Percentiles rank a stretch among this genome's conserved stretches.
These are phyloP conservation scores for Drosophila pegasa DNA, from an alignment of 2,888 invertebrate species.

Conservation along the genomic window DNA sequence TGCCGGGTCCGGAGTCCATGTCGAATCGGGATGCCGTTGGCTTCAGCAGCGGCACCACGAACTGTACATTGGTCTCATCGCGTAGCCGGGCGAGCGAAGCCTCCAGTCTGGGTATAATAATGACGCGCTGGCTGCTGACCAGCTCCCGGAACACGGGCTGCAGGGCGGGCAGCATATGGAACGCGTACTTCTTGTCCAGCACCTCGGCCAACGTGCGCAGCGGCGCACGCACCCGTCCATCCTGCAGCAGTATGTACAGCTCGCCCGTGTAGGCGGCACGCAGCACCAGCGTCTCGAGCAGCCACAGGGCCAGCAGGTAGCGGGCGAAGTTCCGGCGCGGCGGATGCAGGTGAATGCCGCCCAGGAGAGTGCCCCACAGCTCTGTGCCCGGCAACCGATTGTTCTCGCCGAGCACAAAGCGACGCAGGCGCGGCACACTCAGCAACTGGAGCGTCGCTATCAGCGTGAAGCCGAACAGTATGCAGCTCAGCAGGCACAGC, in stretches of 20 bases:
- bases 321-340: conserved; percentile 81
- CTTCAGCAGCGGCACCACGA: conserved; percentile 47
- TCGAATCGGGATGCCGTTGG: conserved; percentile 64
- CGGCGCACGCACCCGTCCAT: conserved; percentile 60
- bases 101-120: conserved; percentile 7
- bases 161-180: conserved; percentile 61
- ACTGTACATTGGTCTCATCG: conserved; percentile 35
- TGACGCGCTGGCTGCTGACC: conserved; percentile 9
- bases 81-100: conserved; percentile 25
- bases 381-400: conserved; percentile 73
- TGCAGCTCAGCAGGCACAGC: conserved; percentile 67
- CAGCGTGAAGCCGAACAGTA: conserved; percentile 58
- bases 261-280: conserved; percentile 80
- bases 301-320: conserved; percentile 78
- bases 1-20: conserved; percentile 38
- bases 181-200: conserved; percentile 57
- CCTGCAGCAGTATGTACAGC: conserved; percentile 78
- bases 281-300: conserved; percentile 73
- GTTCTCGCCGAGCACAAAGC: conserved; percentile 70
- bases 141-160: conserved; percentile 35
- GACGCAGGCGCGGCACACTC: conserved; percentile 22
- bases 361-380: conserved; percentile 68
- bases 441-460: conserved; percentile 44
- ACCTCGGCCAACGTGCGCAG: conserved; percentile 65
- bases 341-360: conserved; percentile 52